phyloP scores from a whole-genome alignment of 2,888 invertebrate species.

The Epistrophella euchroma region DNA sequence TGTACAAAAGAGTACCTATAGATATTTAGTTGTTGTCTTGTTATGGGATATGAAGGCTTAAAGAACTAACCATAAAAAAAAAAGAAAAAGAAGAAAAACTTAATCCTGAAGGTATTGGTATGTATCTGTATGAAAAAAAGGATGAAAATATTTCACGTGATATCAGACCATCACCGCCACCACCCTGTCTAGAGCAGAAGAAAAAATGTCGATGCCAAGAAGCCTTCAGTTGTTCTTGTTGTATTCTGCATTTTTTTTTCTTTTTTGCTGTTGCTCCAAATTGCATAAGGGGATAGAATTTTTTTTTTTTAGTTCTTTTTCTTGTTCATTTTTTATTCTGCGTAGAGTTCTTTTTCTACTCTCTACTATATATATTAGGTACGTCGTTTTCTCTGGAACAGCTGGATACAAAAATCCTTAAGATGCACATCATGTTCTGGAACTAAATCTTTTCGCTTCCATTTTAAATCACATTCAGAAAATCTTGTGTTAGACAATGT shows the following conservation, averaged over 20 bases:
- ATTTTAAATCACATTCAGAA: constrained; percentile 57
- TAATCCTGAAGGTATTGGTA: constrained; percentile 11
- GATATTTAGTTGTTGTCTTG: background rate
- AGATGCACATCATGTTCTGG: constrained; percentile 67
- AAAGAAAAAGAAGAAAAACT: constrained; percentile 1
- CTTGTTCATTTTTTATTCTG: constrained; percentile 47
- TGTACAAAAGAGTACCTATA: constrained; percentile 3
- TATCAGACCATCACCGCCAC: constrained; percentile 30
- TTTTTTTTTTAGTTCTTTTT: constrained; percentile 22
- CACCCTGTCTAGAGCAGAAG: constrained; percentile 64
- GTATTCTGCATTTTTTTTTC: constrained; percentile 36
- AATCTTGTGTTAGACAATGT: constrained; percentile 32
- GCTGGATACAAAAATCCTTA: constrained; percentile 66
- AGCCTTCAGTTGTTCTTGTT: constrained; percentile 43
- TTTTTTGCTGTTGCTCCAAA: constrained; percentile 30
- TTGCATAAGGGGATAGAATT: constrained; percentile 32
- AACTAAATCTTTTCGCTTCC: constrained; percentile 69
- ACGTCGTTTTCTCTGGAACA: constrained; percentile 24
- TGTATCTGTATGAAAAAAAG: background rate
- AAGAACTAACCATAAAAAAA: constrained; percentile 13
- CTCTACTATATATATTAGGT: background rate
- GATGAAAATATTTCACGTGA: constrained; percentile 11
- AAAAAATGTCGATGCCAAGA: constrained; percentile 32
- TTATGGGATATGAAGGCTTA: constrained; percentile 40
- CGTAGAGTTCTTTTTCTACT: background rate